phyloP scores from a whole-genome alignment of 2,888 invertebrate species.

The Platycheirus rosarum region DNA sequence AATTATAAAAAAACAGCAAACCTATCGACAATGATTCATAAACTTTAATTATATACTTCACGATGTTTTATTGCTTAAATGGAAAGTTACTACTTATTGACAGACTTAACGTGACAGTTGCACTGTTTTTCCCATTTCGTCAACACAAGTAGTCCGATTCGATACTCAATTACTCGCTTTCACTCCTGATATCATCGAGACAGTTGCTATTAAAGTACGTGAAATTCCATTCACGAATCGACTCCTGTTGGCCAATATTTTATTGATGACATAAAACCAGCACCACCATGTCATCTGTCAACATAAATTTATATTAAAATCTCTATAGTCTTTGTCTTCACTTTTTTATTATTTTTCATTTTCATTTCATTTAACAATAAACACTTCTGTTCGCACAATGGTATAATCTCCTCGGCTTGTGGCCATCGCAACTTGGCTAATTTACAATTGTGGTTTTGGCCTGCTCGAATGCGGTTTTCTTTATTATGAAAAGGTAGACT shows the following conservation, averaged over 20 bases:
- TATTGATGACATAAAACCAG: conserved; percentile 15
- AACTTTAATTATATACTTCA: not conserved
- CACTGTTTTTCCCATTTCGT: conserved; percentile 10
- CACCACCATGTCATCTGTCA: conserved; percentile 41
- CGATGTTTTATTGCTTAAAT: conserved; percentile 30
- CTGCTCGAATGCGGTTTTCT: conserved; percentile 64
- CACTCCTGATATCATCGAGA: conserved; percentile 26
- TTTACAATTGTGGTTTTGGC: conserved; percentile 64
- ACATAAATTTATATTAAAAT: conserved; percentile 9
- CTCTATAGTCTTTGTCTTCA: not conserved
- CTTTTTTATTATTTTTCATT: not conserved
- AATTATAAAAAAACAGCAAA: too few species aligned
- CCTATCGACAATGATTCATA: too few species aligned
- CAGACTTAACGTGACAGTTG: conserved; percentile 51
- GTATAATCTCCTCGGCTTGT: conserved; percentile 23
- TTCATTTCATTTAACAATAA: conserved; percentile 16
- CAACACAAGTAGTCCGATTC: conserved; percentile 29
- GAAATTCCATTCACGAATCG: conserved; percentile 22
- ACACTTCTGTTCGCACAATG: conserved; percentile 28
- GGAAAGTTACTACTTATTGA: conserved; percentile 53
- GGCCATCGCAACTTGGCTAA: conserved; percentile 67
- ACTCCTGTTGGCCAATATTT: conserved; percentile 18
- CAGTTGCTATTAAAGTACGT: not conserved
- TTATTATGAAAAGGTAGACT: conserved; percentile 34
- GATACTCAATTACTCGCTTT: conserved; percentile 53